Evolutionary conservation across 2,113 vertebrate species (phyloP), one percentile per base, ranked within the genome.

Genomic region (Bostrychus sinensis): DNA sequence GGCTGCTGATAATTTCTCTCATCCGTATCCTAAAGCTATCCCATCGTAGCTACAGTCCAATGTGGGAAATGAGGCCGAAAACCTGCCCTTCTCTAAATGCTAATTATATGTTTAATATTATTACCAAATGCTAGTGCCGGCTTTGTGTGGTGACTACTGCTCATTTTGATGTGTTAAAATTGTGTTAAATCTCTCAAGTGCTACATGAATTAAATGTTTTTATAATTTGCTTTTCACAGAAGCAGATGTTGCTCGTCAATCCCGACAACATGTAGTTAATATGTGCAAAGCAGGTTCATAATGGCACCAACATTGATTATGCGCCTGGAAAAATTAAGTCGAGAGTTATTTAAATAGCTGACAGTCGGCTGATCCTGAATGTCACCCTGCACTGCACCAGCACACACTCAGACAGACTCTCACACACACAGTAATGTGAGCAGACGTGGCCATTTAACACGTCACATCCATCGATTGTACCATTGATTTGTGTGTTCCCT

Each of bases 401-500:
- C 34, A 22, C 56, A 38, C 32, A 22, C n/a, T 5, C 42, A 26
- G 55, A 34, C 22, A 43, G 22, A 53, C 19, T 43, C 28, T 19
- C 51, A n/a, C 22, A 38, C 42, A 16, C 14, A 2, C 56, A 20
- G 42, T 55, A 59, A 63, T 61, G 22, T 51, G 54, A 62, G 58
- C 55, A 59, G 60, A 68, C 59, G 41, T 16, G 12, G 41, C 37
- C 60, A 63, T 82, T 86, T 69, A 75, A 64, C 64, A 64, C 25
- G 69, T 75, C 78, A 13, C 41, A n/a, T 23, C 62, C 64, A 72
- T 75, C 3, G 62, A 83, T 65, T 56, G 65, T 28, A 3, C 14
- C 5, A 83, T 83, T 80, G 75, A 83, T 82, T 72, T 62, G 69
- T 72, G 66, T 72, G 75, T 57, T 72, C 26, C 26, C 50, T 67